Evolutionary conservation across 37 sponge, comb jelly and placozoan species (phyloP).

Genomic region (Lycopodina hypogea): DNA sequence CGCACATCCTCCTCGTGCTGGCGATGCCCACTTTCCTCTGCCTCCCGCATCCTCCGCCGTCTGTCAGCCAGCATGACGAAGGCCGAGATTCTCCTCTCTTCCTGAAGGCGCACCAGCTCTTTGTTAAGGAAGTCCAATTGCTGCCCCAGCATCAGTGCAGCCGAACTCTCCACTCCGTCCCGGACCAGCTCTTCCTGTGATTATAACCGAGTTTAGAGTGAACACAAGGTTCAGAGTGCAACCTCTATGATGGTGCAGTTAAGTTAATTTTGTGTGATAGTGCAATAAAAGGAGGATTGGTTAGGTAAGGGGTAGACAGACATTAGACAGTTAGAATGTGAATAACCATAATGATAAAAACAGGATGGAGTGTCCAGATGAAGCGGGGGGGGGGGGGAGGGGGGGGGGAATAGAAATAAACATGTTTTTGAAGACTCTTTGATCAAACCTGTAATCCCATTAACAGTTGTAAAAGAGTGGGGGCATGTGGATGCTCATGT

Average conservation of each 20-base stretch:
- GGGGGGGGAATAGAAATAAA: no score
- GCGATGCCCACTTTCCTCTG: conserved; percentile 95
- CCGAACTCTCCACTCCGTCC: conserved; percentile 58
- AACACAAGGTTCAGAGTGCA: not conserved
- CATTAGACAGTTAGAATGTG: no score
- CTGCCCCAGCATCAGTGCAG: conserved; percentile 67
- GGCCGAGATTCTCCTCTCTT: conserved; percentile 89
- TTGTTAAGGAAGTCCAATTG: conserved; percentile 94
- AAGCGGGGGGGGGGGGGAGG: no score
- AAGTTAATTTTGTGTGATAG: no score
- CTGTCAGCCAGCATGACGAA: conserved; percentile 91
- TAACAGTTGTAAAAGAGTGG: no score
- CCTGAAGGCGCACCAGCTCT: conserved; percentile 87
- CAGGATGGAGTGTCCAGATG: no score
- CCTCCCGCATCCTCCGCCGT: conserved; percentile 89
- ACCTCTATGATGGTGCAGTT: not conserved
- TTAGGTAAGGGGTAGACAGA: not conserved
- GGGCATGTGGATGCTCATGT: no score
- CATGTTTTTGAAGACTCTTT: no score
- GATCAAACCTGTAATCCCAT: no score
- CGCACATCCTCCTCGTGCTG: conserved; percentile 91
- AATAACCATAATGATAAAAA: no score
- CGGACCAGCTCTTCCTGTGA: conserved; percentile 43
- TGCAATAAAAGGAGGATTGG: not conserved
- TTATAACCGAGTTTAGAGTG: no score